Evolutionary conservation across 2,797 vertebrate genomes (phyloP), one percentile per base, ranked within the genome.

Genomic region (Psittacula echo): DNA sequence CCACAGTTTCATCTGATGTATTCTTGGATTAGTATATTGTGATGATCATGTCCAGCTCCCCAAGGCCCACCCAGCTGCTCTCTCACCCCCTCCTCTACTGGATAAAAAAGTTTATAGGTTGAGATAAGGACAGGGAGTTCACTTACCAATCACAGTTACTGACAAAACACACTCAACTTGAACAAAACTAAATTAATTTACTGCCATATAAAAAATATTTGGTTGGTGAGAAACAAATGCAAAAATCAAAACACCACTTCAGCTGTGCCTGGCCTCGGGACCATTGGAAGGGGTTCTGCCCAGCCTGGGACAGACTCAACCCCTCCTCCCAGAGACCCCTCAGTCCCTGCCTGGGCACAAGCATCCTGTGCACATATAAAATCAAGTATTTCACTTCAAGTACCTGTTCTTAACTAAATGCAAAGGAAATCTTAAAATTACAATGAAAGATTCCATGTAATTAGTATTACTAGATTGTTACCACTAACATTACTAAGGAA

Each of bases 301-400:
- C 1, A 2, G 34, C 20, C 29, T 47, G 15, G 10, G 39, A 32
- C 39, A 93, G 58, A 41, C 48, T 4, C 0, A 3, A 24, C 10
- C 30, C n/a, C 39, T 53, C 37, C 30, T 29, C 22, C 15, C 27
- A 60, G 11, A 60, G 51, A 60, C 6, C 19, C 4, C 56, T 51
- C n/a, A 17, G 41, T 7, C 29, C 32, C 29, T 0, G 2, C 37
- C 56, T 32, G 44, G 21, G 29, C 62, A 56, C 0, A 0, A 32
- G 16, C 24, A 70, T 11, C 32, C 13, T 0, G 1, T 30, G 29
- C 34, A 39, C 20, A 29, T 15, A 10, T 29, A 18, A 44, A 42
- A 47, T 7, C 19, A 48, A 67, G 7, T 51, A 71, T 62, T 80
- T 66, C 42, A 44, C 22, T 58, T 60, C 23, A 51, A 64, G 5